Conservation (phyloP, 1,140 invertebrate genomes). For the Caerostris extrusa region DNA sequence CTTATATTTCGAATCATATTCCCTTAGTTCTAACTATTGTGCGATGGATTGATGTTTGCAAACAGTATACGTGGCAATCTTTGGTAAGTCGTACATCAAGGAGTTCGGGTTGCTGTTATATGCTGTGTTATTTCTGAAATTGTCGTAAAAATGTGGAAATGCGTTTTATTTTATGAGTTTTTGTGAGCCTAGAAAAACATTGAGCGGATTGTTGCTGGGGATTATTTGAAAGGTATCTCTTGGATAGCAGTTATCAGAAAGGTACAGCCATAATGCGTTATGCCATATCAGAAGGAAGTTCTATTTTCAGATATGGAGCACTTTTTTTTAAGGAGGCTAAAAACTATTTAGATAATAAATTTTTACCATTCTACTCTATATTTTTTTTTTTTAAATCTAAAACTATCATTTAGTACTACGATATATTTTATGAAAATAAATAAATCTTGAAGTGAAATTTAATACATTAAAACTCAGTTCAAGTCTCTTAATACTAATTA, state of each 20-base stretch:
- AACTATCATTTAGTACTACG: too few species aligned
- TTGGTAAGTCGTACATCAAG: not conserved
- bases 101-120: not conserved
- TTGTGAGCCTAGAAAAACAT: not conserved
- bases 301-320: not conserved
- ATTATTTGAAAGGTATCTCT: not conserved
- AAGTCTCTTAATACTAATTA: too few species aligned
- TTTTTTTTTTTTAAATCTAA: too few species aligned
- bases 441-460: too few species aligned
- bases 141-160: constrained; percentile 43
- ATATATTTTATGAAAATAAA: too few species aligned
- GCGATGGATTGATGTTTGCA: constrained; percentile 18
- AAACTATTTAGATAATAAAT: too few species aligned
- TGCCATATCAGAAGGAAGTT: not conserved
- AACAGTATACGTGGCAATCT: constrained; percentile 32
- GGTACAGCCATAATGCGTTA: not conserved
- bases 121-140: not conserved
- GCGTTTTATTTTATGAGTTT: constrained; percentile 46
- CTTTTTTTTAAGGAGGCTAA: too few species aligned
- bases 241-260: not conserved
- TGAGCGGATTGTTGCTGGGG: not conserved
- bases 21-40: not conserved
- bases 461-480: too few species aligned
- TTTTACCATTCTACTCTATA: too few species aligned
- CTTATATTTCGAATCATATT: constrained; percentile 45